Evolutionary conservation across 92 coral and sea anemone genomes (phyloP), one percentile per base, ranked within the genome.

Genomic region (Virgularia gustaviana): DNA sequence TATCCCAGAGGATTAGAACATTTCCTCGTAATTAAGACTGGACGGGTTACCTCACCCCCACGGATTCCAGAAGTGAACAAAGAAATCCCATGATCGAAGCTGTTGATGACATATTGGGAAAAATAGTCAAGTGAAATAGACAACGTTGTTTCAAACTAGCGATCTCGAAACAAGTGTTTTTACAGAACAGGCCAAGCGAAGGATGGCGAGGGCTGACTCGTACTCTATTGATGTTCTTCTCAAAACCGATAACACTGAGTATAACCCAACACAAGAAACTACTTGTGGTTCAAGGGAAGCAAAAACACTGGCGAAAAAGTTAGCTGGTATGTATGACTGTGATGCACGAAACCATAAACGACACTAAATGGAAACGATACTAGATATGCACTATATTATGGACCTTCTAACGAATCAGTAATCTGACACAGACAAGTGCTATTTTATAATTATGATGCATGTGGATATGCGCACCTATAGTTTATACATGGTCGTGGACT

Each of bases 1-100:
- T 68, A 68, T 68, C 75, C 75, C 54, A 16, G 45, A 68, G 75
- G 75, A 68, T 68, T 68, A 68, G 61, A 36, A 68, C 75, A 27
- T 68, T 68, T 68, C 75, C 75, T 68, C 20, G 28, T 49, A 49
- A 68, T 68, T 34, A 68, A 68, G 39, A 32, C 31, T 60, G 23
- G 31, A 29, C 4, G 57, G 11, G n/a, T 9, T 49, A 2, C n/a
- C 75, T 28, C 53, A 19, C 75, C 75, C 75, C 30, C 36, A 61
- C 28, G 0, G 49, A 49, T 68, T 38, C 33, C 55, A 35, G 9
- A 25, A 15, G 24, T 15, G n/a, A 36, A 60, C 43, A 30, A 24
- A 31, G 20, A 36, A 27, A 60, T 29, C 41, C 16, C 33, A 13
- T 60, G 43, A 3, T 53, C 60, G 27, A 31, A n/a, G n/a, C n/a